phyloP scores from a whole-genome alignment of 2,888 invertebrate genomes.

The Cotesia congregata region DNA sequence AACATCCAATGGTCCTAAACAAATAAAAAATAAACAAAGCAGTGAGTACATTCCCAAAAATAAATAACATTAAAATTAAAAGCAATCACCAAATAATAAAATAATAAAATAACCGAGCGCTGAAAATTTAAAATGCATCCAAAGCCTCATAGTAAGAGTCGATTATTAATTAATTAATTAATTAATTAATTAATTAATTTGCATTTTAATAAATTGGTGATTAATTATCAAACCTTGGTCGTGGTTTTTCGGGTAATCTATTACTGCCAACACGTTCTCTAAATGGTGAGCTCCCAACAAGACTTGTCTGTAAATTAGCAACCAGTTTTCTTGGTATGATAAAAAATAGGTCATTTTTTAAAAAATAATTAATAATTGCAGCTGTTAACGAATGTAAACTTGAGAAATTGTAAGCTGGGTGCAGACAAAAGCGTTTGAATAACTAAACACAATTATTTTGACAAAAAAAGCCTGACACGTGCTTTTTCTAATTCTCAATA shows the following conservation, averaged over 20 bases:
- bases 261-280: conserved; percentile 92
- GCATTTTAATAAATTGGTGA: conserved; percentile 38
- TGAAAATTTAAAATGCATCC: background rate
- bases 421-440: too few species aligned
- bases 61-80: background rate
- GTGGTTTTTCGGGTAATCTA: conserved; percentile 83
- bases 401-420: too few species aligned
- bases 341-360: conserved; percentile 41
- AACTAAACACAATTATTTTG: too few species aligned
- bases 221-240: conserved; percentile 81
- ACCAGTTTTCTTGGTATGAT: conserved; percentile 39
- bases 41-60: conserved; percentile 7
- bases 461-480: too few species aligned
- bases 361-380: background rate
- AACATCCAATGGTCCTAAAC: background rate
- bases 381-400: conserved; percentile 11
- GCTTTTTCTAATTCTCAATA: too few species aligned
- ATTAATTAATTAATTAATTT: background rate
- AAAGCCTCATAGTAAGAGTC: conserved; percentile 19
- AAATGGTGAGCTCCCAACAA: conserved; percentile 83
- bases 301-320: conserved; percentile 73
- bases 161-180: conserved; percentile 2
- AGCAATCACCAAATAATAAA: background rate
- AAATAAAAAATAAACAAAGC: background rate
- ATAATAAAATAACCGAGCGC: background rate